Base-by-base conservation (phyloP, 2,797 vertebrate genomes). In the Prunella strophiata region DNA sequence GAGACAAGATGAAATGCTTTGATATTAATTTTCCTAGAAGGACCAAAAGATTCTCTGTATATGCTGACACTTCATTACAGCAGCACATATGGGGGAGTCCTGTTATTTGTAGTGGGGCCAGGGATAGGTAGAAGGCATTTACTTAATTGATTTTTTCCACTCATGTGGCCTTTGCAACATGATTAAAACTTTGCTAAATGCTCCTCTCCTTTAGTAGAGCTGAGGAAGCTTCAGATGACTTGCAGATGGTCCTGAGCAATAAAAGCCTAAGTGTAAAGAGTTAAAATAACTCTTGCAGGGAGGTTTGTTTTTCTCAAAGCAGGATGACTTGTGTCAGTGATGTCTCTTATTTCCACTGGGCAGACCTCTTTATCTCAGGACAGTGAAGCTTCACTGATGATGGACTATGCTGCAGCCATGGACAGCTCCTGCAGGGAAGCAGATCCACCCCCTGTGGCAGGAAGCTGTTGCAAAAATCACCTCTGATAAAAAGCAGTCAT, bases 321-420 rank as follows among this genome's bases (percentile, higher is more conserved):
- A 84, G 62, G 71, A 68, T 2, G 15, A 7, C 68, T 72, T 29
- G 18, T 83, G 50, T 92, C 66, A 68, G 6, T 65, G 29, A 67
- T 63, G 22, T 89, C 63, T 93, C 34, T 76, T 84, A 11, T 65
- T 89, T 92, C 75, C 38, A 14, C 63, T 18, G 76, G 51, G 32
- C 91, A 98, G 98, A 98, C 98, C 22, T 98, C 98, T 14, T 88
- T 99, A 91, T 98, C 99, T 98, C 99, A 99, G 98, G 99, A 99
- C 84, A 98, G 98, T 10, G 98, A 98, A 77, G 97, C 98, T 40
- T 96, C 98, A 42, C 97, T 99, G 88, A 99, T 99, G 99, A 98
- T 98, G 32, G 98, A 98, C 94, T 99, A 99, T 19, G 98, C 98
- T 7, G 99, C 99, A 36, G 98, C 99, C 32, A 98, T 99, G 99